Base-by-base conservation (phyloP, 2,888 invertebrate species). In the Epirrhoe alternata region DNA sequence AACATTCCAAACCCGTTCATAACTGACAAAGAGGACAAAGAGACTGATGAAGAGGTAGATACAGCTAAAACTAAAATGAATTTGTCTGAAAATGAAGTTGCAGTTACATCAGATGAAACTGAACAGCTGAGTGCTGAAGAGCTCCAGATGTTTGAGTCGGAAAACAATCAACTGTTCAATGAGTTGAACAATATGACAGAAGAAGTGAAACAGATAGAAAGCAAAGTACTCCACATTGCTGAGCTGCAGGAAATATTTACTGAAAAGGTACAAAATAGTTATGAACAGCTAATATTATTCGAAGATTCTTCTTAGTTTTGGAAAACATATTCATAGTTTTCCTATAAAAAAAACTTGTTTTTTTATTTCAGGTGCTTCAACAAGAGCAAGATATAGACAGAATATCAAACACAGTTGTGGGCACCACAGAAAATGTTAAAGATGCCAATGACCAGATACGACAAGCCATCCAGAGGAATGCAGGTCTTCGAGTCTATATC, bases 381-480 rank as follows among this genome's bases (percentile, higher is more conserved):
- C 99, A 99, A 93, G 98, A 99, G 81, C 96, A 96, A 79, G 98
- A 98, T 78, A 97, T 99, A 74, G 98, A 99, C 77, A 94, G 97
- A 74, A 97, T 99, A 85, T 95, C 97, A 45, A 97, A 96, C 61
- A 97, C 97, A 6, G 97, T 99, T 0, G 96, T 98, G 17, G 97
- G 97, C 0, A 95, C 99, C 0, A 98, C 99, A 0, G 99, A 99
- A 88, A 99, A 99, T 89, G 97, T 99, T 14, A 97, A 97, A 82
- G 98, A 98, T 88, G 99, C 98, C 0, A 99, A 99, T 90, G 98
- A 99, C 81, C 98, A 99, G 89, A 98, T 99, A 60, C 95, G 98
- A 73, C 97, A 99, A 91, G 99, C 99, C 0, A 99, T 99, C 81
- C 98, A 99, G 88, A 96, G 98, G 72, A 99, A 99, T 89, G 99